Conservation (phyloP, 1,140 invertebrate species). For the Cardiocondyla obscurior region DNA sequence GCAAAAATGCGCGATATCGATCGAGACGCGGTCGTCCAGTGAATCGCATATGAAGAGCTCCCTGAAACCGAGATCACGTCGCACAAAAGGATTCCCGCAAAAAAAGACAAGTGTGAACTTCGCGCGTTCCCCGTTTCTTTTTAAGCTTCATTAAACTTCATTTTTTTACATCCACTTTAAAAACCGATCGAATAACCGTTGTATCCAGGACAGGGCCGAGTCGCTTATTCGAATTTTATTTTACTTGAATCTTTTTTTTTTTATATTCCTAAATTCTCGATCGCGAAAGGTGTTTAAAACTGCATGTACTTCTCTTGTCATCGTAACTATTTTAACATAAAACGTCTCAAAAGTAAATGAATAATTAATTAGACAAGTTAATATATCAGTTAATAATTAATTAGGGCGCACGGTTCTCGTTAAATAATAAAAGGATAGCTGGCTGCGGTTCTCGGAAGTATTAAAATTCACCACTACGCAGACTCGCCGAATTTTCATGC, state of each 20-base stretch:
- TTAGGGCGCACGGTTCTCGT: neutral
- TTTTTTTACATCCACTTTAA: constrained; percentile 59
- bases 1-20: constrained; percentile 31
- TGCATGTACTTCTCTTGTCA: neutral
- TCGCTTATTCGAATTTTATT: constrained; percentile 60
- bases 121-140: constrained; percentile 56
- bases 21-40: neutral
- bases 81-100: constrained; percentile 54
- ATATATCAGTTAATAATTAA: constrained; percentile 33
- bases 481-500: neutral
- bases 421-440: neutral
- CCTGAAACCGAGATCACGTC: neutral
- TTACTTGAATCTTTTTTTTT: too few relatives aligned
- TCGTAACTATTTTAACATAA: neutral
- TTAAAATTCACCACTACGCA: constrained; percentile 4
- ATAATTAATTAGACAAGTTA: neutral
- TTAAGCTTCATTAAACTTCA: constrained; percentile 70
- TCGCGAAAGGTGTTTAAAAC: constrained; percentile 67
- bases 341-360: neutral
- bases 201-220: constrained; percentile 28
- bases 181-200: constrained; percentile 63
- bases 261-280: constrained; percentile 71
- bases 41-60: neutral
- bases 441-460: neutral
- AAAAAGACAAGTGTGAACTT: constrained; percentile 55